Evolutionary conservation across 2,797 vertebrate species (phyloP), one percentile per base, ranked within the genome.

Genomic region (Scolopax bukidnonensis): DNA sequence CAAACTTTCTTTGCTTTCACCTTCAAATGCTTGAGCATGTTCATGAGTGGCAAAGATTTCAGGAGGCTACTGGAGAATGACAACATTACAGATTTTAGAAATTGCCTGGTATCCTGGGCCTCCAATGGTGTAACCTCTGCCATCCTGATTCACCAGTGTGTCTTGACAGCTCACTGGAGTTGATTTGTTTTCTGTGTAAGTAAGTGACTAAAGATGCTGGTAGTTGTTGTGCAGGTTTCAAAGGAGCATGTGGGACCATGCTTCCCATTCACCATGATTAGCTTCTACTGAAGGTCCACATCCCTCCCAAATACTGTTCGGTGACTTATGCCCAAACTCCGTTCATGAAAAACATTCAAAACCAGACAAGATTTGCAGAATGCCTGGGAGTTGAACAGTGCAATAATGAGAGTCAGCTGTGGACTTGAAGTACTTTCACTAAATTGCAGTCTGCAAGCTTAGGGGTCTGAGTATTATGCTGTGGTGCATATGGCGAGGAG

Each of bases 101-200:
- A 59, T 38, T 30, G n/a, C 23, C 7, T 2, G 0, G 0, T 48
- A 18, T 28, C 32, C 45, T 53, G 24, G 11, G 41, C 24, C 38
- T 53, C 27, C 32, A 68, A 11, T 12, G 56, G 14, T 6, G 8
- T 4, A 12, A 15, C 12, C 27, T 70, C 48, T 63, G 60, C 36
- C 57, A 84, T 70, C 36, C 10, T 48, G 30, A 16, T 45, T 60
- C 47, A 48, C n/a, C 59, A 16, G n/a, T 41, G 33, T 59, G 21
- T 54, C 50, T 50, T 61, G 33, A 50, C 65, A 41, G 38, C 38
- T 53, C 41, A 23, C 24, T 70, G 36, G 47, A 32, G 16, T 75
- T 80, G 41, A 6, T 38, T 88, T 84, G 51, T 79, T 45, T n/a
- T 16, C 61, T 45, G 24, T 32, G 11, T 78, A 57, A 50, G 54